Evolutionary conservation across 1,140 invertebrate genomes (phyloP).

Genomic region (Bombyx mori): DNA sequence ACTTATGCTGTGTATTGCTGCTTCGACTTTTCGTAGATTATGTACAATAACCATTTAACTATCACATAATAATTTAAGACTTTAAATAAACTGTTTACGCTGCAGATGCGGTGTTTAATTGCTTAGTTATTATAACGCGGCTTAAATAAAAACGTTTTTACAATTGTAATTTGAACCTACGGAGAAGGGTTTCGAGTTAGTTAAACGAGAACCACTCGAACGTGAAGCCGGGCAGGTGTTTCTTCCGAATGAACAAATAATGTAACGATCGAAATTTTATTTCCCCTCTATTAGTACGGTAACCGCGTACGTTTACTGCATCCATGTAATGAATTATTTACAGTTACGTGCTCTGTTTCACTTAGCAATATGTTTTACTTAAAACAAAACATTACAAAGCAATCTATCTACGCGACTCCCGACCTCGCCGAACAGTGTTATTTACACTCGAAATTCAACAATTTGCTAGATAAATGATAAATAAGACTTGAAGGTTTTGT

Average conservation of each 20-base stretch:
- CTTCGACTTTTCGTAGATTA: too few relatives aligned
- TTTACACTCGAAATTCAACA: conserved; percentile 10
- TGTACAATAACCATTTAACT: too few relatives aligned
- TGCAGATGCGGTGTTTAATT: too few relatives aligned
- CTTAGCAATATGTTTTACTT: neutral
- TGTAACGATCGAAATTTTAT: conserved; percentile 13
- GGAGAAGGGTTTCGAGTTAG: neutral
- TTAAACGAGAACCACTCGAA: neutral
- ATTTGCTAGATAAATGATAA: conserved; percentile 18
- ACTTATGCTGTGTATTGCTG: too few relatives aligned
- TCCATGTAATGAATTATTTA: conserved; percentile 15
- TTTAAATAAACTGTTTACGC: too few relatives aligned
- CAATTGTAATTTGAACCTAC: too few relatives aligned
- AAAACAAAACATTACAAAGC: neutral
- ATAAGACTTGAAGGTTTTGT: conserved; percentile 17
- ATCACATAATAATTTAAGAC: too few relatives aligned
- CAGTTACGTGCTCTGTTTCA: conserved; percentile 11
- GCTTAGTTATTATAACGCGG: too few relatives aligned
- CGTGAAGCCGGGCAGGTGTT: conserved; percentile 11
- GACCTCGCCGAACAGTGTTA: neutral
- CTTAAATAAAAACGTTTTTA: too few relatives aligned
- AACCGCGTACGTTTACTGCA: conserved; percentile 7
- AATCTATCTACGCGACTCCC: neutral
- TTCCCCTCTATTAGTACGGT: conserved; percentile 12
- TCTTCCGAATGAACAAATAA: conserved; percentile 12